These are phyloP conservation scores for Mamestra configurata DNA, from an alignment of 1,140 invertebrate genomes.

Conservation along the genomic window DNA sequence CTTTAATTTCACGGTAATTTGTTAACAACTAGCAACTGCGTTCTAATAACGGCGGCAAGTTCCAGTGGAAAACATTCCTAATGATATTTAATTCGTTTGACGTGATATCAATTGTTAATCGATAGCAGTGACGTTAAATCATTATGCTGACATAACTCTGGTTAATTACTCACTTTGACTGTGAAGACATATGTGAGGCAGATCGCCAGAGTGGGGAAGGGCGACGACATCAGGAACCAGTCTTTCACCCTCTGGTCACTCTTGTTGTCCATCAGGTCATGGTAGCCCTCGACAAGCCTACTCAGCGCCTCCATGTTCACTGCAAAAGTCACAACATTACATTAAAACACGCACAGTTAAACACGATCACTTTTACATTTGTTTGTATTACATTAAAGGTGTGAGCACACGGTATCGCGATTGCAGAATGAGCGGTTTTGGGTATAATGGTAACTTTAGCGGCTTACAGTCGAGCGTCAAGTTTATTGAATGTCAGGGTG, in stretches of 20 bases:
- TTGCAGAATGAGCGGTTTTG: conserved; percentile 38
- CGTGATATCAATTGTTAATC: conserved; percentile 48
- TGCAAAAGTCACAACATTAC: conserved; percentile 70
- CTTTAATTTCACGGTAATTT: conserved; percentile 27
- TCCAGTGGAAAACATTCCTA: conserved; percentile 58
- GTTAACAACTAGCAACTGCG: conserved; percentile 13
- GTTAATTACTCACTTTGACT: conserved; percentile 90
- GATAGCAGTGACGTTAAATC: conserved; percentile 27
- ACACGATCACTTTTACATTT: conserved; percentile 26
- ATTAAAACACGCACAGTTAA: conserved; percentile 6
- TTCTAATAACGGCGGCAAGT: conserved; percentile 47
- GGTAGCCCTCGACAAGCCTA: conserved; percentile 81
- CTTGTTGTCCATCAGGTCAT: conserved; percentile 92
- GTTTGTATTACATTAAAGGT: conserved; percentile 44
- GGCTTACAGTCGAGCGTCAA: conserved; percentile 64
- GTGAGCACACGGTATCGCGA: conserved; percentile 30
- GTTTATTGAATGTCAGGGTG: conserved; percentile 75
- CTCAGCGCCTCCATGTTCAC: conserved; percentile 81
- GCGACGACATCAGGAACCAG: conserved; percentile 95
- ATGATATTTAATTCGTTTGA: conserved; percentile 49
- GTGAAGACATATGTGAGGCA: conserved; percentile 93
- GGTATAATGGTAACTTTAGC: conserved; percentile 38
- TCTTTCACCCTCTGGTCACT: conserved; percentile 94
- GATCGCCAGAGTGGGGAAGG: conserved; percentile 93
- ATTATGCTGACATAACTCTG: conserved; percentile 34